Evolutionary conservation across 2,113 vertebrate species (phyloP), one percentile per base, ranked within the genome.

Genomic region (Hemichromis elongatus): DNA sequence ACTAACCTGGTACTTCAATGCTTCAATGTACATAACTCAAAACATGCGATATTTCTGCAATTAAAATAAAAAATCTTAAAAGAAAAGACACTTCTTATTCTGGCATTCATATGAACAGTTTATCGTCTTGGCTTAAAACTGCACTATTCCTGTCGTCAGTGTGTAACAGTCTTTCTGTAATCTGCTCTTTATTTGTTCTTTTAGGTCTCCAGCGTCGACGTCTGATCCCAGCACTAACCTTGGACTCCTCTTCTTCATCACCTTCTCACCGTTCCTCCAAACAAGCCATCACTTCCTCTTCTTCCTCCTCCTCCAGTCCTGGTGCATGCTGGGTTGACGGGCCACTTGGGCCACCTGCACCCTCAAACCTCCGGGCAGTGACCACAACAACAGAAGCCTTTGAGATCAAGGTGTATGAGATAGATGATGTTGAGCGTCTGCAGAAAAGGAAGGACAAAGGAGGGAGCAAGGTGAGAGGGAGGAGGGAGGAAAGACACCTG

Each of bases 321-420:
- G 97, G 97, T 28, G 94, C 98, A 28, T 98, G 97, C 95, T 99
- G 99, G 99, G 98, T 99, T 78, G 98, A 99, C 1, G 98, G 98
- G 2, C 98, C 98, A 1, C 93, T 99, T 77, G 90, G 98, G 52
- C 97, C 94, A 2, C 92, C 89, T 2, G 83, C 81, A 9, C 56
- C 94, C 9, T 66, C 92, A 91, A 78, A 92, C 96, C 80, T 88
- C 96, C 96, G 95, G 83, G 97, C 63, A 88, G 93, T 9, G 55
- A 96, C 52, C 1, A 61, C 85, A 8, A 70, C 91, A 2, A 95
- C 96, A 24, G 98, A 99, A 81, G 97, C 98, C 68, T 99, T 99
- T 28, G 98, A 99, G 95, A 99, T 99, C 89, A 99, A 99, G 89
- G 98, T 99, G 77, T 99, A 99, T n/a, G 98, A 99, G 89, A 99